Percentiles rank a stretch among this genome's conserved stretches.
Conservation (phyloP, 2,113 vertebrate genomes). For the Cairina moschata region DNA sequence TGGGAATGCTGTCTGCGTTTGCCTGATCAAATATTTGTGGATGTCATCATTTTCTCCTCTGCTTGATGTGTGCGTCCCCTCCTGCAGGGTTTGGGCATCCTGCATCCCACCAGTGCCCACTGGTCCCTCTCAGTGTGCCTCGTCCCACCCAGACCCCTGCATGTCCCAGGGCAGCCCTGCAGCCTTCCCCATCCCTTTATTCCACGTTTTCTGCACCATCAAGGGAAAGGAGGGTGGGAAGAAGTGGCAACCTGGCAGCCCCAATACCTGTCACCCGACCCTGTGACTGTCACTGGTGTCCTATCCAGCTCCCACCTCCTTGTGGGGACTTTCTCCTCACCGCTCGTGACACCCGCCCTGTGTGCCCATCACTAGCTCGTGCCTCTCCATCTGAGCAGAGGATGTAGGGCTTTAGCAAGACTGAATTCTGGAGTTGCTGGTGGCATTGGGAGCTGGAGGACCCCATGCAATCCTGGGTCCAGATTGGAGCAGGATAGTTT, state of each 20-base stretch:
- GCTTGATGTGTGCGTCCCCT: rapidly evolving
- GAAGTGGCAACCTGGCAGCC: neutral
- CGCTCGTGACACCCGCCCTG: neutral
- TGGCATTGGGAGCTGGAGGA: neutral
- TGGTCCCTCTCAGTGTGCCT: neutral
- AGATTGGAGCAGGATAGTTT: neutral
- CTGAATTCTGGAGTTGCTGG: neutral
- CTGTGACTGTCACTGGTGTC: neutral
- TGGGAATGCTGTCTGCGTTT: rapidly evolving
- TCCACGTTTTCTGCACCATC: neutral
- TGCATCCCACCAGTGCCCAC: rapidly evolving
- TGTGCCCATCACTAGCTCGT: neutral
- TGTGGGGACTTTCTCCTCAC: neutral
- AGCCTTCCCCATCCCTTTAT: neutral
- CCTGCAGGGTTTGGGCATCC: neutral
- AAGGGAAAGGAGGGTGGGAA: neutral
- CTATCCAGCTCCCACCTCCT: neutral
- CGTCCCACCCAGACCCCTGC: neutral
- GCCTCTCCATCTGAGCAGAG: neutral
- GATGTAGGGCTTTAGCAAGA: neutral
- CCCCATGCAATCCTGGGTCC: neutral
- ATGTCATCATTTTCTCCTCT: neutral
- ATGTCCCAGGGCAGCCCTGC: neutral
- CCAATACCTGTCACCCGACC: rapidly evolving
- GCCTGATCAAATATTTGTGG: neutral